Conservation (phyloP, 2,113 vertebrate species). For the Rhipidura dahli region DNA sequence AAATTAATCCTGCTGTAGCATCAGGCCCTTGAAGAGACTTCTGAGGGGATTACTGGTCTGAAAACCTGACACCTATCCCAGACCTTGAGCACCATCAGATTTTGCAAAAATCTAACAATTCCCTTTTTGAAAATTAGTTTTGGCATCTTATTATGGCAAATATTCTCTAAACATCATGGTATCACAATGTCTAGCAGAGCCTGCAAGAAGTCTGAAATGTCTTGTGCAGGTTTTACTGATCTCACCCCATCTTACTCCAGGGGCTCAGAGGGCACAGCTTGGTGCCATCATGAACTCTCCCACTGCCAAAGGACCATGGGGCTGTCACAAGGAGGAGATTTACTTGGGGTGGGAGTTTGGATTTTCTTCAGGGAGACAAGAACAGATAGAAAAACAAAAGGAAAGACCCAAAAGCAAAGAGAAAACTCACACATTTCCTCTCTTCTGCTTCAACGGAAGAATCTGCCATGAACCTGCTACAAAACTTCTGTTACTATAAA, state of each 20-base stretch:
- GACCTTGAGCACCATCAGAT: background rate
- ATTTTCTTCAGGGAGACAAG: background rate
- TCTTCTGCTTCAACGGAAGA: background rate
- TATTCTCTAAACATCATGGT: background rate
- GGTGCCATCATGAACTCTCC: background rate
- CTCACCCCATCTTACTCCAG: fast-evolving
- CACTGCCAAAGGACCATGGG: background rate
- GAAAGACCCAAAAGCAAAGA: background rate
- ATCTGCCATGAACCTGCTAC: background rate
- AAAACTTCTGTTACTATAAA: background rate
- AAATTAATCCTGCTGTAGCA: background rate
- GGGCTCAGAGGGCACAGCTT: background rate
- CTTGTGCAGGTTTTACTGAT: background rate
- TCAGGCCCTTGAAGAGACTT: background rate
- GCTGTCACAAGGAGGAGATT: background rate
- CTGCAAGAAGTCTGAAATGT: background rate
- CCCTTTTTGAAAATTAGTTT: background rate
- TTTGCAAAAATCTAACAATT: background rate
- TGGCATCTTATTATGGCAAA: background rate
- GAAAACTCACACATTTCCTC: background rate
- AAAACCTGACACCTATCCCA: background rate
- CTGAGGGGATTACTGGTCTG: background rate
- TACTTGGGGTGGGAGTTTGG: background rate
- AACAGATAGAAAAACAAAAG: background rate
- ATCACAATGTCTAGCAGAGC: too few relatives aligned